Conservation (phyloP, 2,797 vertebrate species). For the Sebastes iracundus region DNA sequence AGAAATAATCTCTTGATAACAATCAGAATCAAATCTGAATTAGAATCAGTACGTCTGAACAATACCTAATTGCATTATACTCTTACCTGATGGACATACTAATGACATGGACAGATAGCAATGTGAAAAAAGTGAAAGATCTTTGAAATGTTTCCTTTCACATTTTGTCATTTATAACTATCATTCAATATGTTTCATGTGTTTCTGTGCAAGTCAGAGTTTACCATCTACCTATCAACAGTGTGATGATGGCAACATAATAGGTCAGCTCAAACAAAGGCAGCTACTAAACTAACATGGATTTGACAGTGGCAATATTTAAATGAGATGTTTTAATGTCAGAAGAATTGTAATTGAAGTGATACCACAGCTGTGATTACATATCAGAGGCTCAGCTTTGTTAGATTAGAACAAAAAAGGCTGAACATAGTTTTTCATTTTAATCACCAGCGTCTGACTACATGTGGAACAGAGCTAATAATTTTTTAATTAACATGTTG, state of each 20-base stretch:
- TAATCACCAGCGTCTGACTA: slow-evolving; percentile 76
- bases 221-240: neutral
- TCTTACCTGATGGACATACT: slow-evolving; percentile 25
- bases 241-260: neutral
- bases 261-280: slow-evolving; percentile 14
- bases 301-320: slow-evolving; percentile 24
- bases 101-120: neutral
- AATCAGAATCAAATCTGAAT: neutral
- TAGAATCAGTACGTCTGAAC: neutral
- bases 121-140: neutral
- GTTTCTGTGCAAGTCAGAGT: slow-evolving; percentile 3
- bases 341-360: slow-evolving; percentile 68
- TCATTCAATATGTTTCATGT: neutral
- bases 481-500: slow-evolving; percentile 91
- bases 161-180: neutral
- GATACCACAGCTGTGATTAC: slow-evolving; percentile 74
- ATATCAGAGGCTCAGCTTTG: slow-evolving; percentile 62
- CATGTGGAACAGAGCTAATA: slow-evolving; percentile 77
- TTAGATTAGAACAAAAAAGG: slow-evolving; percentile 71
- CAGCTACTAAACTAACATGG: slow-evolving; percentile 11
- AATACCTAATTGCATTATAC: neutral
- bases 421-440: slow-evolving; percentile 64
- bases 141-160: neutral
- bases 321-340: slow-evolving; percentile 53
- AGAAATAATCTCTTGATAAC: neutral